A percentile compares a stretch with the other conserved stretches of the same genome.
Evolutionary conservation across 2,888 invertebrate species (phyloP).

Genomic region (Drosophila anomalata): DNA sequence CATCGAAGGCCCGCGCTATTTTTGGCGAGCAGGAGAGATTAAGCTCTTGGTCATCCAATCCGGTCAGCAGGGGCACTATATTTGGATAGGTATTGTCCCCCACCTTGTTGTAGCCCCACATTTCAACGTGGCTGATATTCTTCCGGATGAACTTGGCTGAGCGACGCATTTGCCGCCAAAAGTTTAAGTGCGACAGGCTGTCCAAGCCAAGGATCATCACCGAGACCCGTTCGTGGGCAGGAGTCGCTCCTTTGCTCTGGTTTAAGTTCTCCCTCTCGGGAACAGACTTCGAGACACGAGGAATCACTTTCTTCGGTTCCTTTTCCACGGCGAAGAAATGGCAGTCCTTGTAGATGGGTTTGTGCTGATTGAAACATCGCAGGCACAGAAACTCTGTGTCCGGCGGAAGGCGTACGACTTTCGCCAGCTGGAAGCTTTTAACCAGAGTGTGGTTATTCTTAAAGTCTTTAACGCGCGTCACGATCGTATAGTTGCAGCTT

Average conservation of each 20-base stretch:
- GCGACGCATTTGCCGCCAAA: slow-evolving; percentile 92
- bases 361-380: slow-evolving; percentile 85
- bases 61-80: slow-evolving; percentile 91
- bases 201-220: slow-evolving; percentile 93
- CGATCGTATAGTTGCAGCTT: slow-evolving; percentile 76
- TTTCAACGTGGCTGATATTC: slow-evolving; percentile 86
- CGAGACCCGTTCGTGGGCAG: slow-evolving; percentile 84
- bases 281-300: background rate
- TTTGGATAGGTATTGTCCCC: slow-evolving; percentile 98
- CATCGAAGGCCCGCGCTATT: slow-evolving; percentile 87
- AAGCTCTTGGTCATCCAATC: slow-evolving; percentile 88
- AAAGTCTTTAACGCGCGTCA: slow-evolving; percentile 73
- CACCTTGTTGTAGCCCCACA: slow-evolving; percentile 96
- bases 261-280: slow-evolving; percentile 32
- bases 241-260: slow-evolving; percentile 1
- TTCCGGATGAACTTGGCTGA: slow-evolving; percentile 87
- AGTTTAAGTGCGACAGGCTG: slow-evolving; percentile 93
- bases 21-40: slow-evolving; percentile 87
- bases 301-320: slow-evolving; percentile 65
- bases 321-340: slow-evolving; percentile 84
- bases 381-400: slow-evolving; percentile 88
- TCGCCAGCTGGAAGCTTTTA: slow-evolving; percentile 58
- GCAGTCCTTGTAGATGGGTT: slow-evolving; percentile 87
- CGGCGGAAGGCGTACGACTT: slow-evolving; percentile 63
- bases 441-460: slow-evolving; percentile 59